Evolutionary conservation across 1,140 invertebrate species (phyloP).

Genomic region (Pogonognathellus flavescens): DNA sequence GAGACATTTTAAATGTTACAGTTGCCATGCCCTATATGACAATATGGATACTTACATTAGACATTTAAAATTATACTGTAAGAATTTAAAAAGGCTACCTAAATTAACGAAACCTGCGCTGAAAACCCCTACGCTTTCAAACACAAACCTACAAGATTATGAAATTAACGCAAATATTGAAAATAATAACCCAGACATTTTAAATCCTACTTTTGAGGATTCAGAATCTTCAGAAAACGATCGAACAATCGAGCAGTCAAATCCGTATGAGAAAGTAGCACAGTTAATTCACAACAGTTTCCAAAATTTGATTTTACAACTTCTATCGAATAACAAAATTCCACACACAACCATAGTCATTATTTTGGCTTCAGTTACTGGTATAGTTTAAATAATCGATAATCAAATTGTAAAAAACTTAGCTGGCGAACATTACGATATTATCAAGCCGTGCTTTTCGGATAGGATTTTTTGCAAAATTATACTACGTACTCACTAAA

Average conservation of each 20-base stretch:
- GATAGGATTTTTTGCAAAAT: neutral
- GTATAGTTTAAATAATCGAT: neutral
- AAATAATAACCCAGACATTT: too few species aligned
- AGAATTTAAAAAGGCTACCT: neutral
- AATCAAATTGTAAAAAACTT: neutral
- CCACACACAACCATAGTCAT: neutral
- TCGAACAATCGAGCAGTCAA: neutral
- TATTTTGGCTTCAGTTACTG: neutral
- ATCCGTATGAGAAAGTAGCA: neutral
- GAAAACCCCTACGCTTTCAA: too few species aligned
- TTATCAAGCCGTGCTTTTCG: neutral
- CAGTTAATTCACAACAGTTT: neutral
- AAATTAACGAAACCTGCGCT: too few species aligned
- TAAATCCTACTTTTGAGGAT: too few species aligned
- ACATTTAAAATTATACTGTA: neutral
- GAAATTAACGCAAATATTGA: neutral
- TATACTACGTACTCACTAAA: neutral
- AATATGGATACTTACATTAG: neutral
- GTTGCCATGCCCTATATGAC: neutral
- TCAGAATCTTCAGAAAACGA: too few species aligned
- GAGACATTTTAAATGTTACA: neutral
- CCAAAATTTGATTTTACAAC: neutral
- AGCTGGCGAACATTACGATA: neutral
- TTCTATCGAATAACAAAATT: neutral
- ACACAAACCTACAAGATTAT: neutral